phyloP scores from a whole-genome alignment of 1,140 invertebrate species.

The Lerema accius region DNA sequence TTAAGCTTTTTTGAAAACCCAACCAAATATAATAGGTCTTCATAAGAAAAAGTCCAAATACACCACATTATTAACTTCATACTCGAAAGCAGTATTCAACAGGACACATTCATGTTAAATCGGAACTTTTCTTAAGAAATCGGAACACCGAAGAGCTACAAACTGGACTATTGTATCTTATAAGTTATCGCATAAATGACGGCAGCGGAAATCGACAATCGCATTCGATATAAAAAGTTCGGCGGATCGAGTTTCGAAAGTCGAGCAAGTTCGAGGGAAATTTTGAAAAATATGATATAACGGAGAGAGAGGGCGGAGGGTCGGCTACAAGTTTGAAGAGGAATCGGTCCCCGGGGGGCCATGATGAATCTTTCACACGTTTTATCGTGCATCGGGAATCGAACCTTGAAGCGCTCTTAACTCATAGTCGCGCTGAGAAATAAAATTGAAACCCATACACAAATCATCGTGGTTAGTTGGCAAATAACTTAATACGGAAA shows the following conservation, averaged over 20 bases:
- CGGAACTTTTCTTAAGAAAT: slow-evolving; percentile 15
- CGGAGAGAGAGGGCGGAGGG: slow-evolving; percentile 54
- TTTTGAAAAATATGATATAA: slow-evolving; percentile 75
- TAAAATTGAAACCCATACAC: slow-evolving; percentile 26
- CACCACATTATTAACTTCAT: too few species aligned
- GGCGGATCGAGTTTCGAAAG: slow-evolving; percentile 45
- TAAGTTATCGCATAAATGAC: slow-evolving; percentile 44
- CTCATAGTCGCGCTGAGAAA: slow-evolving; percentile 27
- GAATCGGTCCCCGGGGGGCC: slow-evolving; percentile 63
- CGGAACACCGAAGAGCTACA: slow-evolving; percentile 20
- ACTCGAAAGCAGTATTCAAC: background rate
- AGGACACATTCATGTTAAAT: slow-evolving; percentile 3
- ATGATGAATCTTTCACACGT: slow-evolving; percentile 77
- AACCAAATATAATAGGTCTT: too few species aligned
- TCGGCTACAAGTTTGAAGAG: slow-evolving; percentile 67
- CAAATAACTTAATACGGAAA: slow-evolving; percentile 1
- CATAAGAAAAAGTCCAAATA: too few species aligned
- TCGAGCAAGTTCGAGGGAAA: slow-evolving; percentile 55
- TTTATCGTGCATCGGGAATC: slow-evolving; percentile 74
- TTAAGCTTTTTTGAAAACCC: too few species aligned
- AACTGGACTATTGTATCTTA: slow-evolving; percentile 37
- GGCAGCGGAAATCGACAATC: slow-evolving; percentile 48
- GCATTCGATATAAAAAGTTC: slow-evolving; percentile 57
- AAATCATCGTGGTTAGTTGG: slow-evolving; percentile 8
- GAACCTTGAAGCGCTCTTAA: slow-evolving; percentile 46